Evolutionary conservation across 2,797 vertebrate genomes (phyloP).

Genomic region (Poecilia picta): DNA sequence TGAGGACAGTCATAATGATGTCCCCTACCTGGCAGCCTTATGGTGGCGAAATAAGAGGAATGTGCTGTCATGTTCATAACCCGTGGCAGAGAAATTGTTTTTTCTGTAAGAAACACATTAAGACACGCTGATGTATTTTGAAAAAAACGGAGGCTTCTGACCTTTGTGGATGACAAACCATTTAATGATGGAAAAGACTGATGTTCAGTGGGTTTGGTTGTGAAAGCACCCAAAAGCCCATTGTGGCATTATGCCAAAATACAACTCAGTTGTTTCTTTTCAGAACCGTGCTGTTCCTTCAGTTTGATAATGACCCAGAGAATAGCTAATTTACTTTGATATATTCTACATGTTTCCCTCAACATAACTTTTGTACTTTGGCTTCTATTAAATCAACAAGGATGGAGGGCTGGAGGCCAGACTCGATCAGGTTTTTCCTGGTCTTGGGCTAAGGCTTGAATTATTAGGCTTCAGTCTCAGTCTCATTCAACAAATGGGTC

Average conservation of each 20-base stretch:
- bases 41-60: constrained; percentile 42
- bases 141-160: constrained; percentile 28
- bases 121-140: constrained; percentile 25
- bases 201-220: constrained; percentile 18
- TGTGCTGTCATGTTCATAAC: constrained; percentile 49
- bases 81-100: constrained; percentile 36
- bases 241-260: constrained; percentile 8
- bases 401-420: too few relatives aligned
- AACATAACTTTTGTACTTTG: not conserved
- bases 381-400: not conserved
- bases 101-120: constrained; percentile 14
- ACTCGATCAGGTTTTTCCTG: too few relatives aligned
- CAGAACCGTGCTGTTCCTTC: not conserved
- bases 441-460: too few relatives aligned
- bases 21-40: constrained; percentile 58
- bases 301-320: not conserved
- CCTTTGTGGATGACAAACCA: constrained; percentile 22
- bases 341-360: too few relatives aligned
- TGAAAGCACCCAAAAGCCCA: constrained; percentile 2
- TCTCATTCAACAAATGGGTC: too few relatives aligned
- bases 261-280: not conserved
- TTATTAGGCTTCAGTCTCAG: too few relatives aligned
- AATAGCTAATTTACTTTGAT: not conserved
- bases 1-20: constrained; percentile 58
- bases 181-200: constrained; percentile 25